phyloP scores from a whole-genome alignment of 2,797 vertebrate genomes.

The Heliangelus exortis region DNA sequence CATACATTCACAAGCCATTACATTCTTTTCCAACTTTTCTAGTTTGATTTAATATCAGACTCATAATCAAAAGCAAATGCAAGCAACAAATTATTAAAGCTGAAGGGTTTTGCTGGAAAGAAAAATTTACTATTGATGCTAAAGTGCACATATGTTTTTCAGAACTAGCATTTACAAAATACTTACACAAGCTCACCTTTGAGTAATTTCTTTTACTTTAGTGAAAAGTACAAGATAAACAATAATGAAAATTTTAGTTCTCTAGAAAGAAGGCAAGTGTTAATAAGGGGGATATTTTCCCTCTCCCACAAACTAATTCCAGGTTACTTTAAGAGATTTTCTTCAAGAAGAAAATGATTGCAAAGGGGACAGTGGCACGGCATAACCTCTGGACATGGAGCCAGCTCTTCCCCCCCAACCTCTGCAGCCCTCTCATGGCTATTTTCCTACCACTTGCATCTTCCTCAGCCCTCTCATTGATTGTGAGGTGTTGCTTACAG shows the following conservation, averaged over 20 bases:
- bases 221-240: neutral
- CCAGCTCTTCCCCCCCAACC: neutral
- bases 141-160: neutral
- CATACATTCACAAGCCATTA: neutral
- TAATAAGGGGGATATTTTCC: neutral
- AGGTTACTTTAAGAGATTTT: neutral
- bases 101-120: neutral
- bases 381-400: neutral
- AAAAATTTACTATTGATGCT: neutral
- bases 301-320: neutral
- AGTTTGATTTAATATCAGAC: neutral
- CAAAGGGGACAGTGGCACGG: neutral
- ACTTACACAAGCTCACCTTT: neutral
- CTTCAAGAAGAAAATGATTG: neutral
- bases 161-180: neutral
- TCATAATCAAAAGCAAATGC: neutral
- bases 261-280: neutral
- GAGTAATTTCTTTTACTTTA: neutral
- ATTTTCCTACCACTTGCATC: neutral
- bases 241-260: neutral
- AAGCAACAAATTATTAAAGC: neutral
- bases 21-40: neutral
- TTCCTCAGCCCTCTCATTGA: rapidly evolving
- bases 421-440: neutral
- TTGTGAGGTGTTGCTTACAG: neutral